Evolutionary conservation across 2,888 invertebrate species (phyloP), one percentile per base, ranked within the genome.

Genomic region (Noctua comes): DNA sequence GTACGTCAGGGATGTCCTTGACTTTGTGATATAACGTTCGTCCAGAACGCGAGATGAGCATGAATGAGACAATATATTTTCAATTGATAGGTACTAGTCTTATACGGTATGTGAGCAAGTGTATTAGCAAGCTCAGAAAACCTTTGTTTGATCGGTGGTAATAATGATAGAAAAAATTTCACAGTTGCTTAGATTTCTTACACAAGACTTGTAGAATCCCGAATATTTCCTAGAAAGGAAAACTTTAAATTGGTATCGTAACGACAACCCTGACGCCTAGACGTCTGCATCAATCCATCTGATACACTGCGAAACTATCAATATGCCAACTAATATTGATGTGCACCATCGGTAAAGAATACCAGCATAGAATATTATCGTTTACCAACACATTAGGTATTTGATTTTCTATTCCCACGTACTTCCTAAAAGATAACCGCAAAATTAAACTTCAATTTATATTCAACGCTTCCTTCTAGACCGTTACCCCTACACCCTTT

Each of bases 361-460:
- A 4, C 43, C 43, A n/a, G 3, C 16, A 43, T 8, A 1, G n/a
- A 43, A 66, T 43, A n/a, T 43, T 21, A 18, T 43, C 46, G 36
- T 76, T 69, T 46, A 16, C 21, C 10, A 68, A 68, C 18, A 36
- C 48, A 46, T 57, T 66, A 66, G 5, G 24, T 57, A 16, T 68
- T n/a, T 57, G 57, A 48, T 68, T 72, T 36, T n/a, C 64, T n/a
- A 3, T 54, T 62, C 13, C 36, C 83, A 77, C 73, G 36, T 76
- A 82, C 43, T 66, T 85, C 16, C 46, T 65, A 64, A 80, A 68
- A 70, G 40, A 80, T 73, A 80, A 75, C 48, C 40, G n/a, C 64
- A 65, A 85, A 85, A 83, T 83, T 83, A 82, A 85, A 69, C 68
- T 64, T 76, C 27, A 27, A 80, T 87, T 77, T 88, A 77, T 82